Evolutionary conservation across 2,113 vertebrate genomes (phyloP).

Genomic region (Sebastes schlegelii): DNA sequence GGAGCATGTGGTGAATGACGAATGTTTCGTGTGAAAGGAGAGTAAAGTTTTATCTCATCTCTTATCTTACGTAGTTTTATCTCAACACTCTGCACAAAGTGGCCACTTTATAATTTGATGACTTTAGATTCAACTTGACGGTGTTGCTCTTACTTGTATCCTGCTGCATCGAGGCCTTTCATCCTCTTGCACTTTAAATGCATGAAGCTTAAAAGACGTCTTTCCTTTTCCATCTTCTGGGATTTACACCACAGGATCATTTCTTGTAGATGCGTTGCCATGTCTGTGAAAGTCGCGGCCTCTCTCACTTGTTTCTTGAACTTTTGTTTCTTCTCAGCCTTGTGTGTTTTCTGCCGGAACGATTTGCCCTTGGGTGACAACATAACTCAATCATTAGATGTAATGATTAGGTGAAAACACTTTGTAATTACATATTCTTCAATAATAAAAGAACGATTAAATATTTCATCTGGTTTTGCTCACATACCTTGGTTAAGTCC

Average conservation of each 20-base stretch:
- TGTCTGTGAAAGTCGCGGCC: conserved; percentile 60
- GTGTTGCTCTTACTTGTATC: conserved; percentile 74
- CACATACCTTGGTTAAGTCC: conserved; percentile 47
- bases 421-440: not conserved
- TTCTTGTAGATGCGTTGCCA: conserved; percentile 64
- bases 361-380: conserved; percentile 9
- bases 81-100: not conserved
- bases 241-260: conserved; percentile 75
- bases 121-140: too few relatives aligned
- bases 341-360: not conserved
- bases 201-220: conserved; percentile 64
- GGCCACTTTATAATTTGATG: not conserved
- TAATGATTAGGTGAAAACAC: not conserved
- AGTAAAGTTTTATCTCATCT: too few relatives aligned
- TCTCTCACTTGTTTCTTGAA: conserved; percentile 59
- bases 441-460: not conserved
- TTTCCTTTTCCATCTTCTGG: conserved; percentile 61
- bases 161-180: conserved; percentile 71
- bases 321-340: conserved; percentile 15
- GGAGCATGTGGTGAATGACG: too few relatives aligned
- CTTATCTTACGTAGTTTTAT: too few relatives aligned
- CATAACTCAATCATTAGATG: not conserved
- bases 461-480: not conserved
- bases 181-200: conserved; percentile 74
- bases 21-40: too few relatives aligned